Conservation (phyloP, 2,888 invertebrate species). For the Gymnoscelis rufifasciata region DNA sequence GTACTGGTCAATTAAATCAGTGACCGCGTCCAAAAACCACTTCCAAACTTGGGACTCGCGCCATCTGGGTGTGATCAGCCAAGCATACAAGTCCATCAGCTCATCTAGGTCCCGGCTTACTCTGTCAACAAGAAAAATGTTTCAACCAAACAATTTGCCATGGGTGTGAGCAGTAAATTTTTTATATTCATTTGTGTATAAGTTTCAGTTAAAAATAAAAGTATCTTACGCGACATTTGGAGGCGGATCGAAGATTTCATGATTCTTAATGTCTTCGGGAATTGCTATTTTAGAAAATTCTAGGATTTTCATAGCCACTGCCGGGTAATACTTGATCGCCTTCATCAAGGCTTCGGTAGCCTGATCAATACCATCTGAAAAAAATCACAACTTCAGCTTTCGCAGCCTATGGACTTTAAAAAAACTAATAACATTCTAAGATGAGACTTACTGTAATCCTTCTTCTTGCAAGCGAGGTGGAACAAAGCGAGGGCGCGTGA, state of each 20-base stretch:
- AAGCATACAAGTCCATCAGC: conserved; percentile 10
- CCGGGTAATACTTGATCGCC: conserved; percentile 12
- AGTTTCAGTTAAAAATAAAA: not conserved
- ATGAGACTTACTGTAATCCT: conserved; percentile 40
- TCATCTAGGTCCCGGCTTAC: not conserved
- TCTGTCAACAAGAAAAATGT: no score
- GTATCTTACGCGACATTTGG: not conserved
- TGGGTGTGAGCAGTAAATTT: no score
- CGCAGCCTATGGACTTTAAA: not conserved
- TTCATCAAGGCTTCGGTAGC: not conserved
- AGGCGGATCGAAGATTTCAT: conserved; percentile 9
- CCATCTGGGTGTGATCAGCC: conserved; percentile 12
- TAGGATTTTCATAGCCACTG: conserved; percentile 5
- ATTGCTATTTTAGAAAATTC: not conserved
- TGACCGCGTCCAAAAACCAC: conserved; percentile 6
- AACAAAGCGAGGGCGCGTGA: conserved; percentile 53
- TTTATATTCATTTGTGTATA: no score
- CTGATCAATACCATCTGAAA: conserved; percentile 1
- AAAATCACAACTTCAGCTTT: conserved; percentile 9
- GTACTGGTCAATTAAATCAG: not conserved
- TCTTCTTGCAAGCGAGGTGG: conserved; percentile 41
- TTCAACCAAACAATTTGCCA: no score
- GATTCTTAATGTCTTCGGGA: conserved; percentile 5
- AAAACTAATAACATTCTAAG: not conserved
- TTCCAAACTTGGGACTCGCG: conserved; percentile 3